phyloP scores from a whole-genome alignment of 2,797 vertebrate genomes.

The Pipistrellus pygmaeus region DNA sequence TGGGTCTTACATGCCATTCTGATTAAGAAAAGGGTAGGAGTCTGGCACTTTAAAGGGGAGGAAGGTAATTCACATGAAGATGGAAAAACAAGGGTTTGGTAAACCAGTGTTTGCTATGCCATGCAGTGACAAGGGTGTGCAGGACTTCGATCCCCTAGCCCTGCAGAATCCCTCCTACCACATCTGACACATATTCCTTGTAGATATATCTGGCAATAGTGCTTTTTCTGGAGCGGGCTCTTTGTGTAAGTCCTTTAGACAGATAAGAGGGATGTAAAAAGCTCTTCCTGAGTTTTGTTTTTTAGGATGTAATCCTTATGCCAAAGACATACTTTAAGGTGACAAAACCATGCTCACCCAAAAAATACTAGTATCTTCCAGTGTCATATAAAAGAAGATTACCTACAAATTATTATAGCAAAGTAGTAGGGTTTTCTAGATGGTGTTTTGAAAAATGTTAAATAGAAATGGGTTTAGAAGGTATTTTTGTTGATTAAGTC shows the following conservation, averaged over 20 bases:
- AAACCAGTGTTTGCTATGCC: background rate
- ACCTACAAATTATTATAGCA: background rate
- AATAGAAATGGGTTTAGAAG: background rate
- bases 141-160: background rate
- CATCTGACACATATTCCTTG: background rate
- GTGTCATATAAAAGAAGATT: background rate
- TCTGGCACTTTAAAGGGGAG: background rate
- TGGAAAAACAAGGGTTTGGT: background rate
- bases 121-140: background rate
- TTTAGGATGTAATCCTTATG: background rate
- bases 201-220: background rate
- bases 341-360: background rate
- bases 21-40: background rate
- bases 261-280: background rate
- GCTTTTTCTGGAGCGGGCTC: background rate
- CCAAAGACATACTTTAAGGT: background rate
- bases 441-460: background rate
- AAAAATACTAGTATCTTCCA: background rate
- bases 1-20: background rate
- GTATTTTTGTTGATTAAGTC: background rate
- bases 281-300: background rate
- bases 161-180: background rate
- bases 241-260: background rate
- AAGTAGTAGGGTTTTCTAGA: background rate
- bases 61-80: background rate